Evolutionary conservation across 2,113 vertebrate genomes (phyloP), one percentile per base, ranked within the genome.

Genomic region (Festucalex cinctus): DNA sequence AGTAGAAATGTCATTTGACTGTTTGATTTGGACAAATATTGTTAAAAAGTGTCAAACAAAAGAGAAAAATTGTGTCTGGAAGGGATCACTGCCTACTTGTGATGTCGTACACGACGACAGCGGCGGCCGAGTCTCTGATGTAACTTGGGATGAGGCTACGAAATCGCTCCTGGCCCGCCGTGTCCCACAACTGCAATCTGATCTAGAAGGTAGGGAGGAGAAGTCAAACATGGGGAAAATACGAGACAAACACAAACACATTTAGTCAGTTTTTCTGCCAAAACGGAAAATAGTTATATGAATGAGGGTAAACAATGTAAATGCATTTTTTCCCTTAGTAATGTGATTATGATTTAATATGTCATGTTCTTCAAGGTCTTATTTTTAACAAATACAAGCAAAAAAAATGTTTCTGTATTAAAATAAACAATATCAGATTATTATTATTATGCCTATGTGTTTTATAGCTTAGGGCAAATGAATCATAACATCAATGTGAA

Each of bases 101-200:
- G 85, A 98, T 98, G 95, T 98, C 97, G 89, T 98, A 98, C 87
- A 98, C 97, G 90, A 98, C 97, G 88, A 98, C 97, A 32, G 97
- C 96, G 74, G 96, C 97, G 54, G 96, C 96, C 71, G 96, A 98
- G 91, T 98, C 97, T 87, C 97, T 94, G 93, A 98, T 98, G 93
- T 98, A 98, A 92, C 97, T 98, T 86, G 97, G 97, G 93, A 98
- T 98, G 88, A 98, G 95, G 93, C 96, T 98, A 90, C 97, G 96
- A 92, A 98, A 98, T 82, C 97, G 94, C 90, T 98, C 97, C 88
- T 98, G 97, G 80, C 97, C 96, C 70, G 97, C 97, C 61, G 97
- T 98, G 92, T 98, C 97, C 97, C 96, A 98, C 87, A 98, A 91
- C 93, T 98, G 97, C 94, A 98, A 93, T 94, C 96, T 94, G 90